phyloP scores from a whole-genome alignment of 2,113 vertebrate genomes.

The Notechis scutatus region DNA sequence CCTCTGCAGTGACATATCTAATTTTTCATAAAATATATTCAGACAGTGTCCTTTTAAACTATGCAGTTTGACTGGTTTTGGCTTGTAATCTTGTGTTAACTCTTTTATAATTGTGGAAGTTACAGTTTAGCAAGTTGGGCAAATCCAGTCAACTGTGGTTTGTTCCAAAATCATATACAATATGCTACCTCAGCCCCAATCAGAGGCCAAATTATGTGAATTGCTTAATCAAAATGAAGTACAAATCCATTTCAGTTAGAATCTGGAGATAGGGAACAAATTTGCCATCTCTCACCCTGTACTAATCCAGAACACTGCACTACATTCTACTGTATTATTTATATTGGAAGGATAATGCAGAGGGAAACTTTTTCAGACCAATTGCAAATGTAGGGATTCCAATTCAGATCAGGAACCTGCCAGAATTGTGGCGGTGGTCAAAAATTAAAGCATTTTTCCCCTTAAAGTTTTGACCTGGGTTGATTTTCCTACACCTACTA shows the following conservation, averaged over 20 bases:
- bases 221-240: background rate
- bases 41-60: background rate
- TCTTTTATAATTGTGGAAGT: background rate
- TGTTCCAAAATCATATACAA: background rate
- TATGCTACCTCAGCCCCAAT: background rate
- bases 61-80: background rate
- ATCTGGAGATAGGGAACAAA: background rate
- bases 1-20: background rate
- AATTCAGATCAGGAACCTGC: background rate
- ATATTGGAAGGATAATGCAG: background rate
- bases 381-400: background rate
- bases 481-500: background rate
- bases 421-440: background rate
- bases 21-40: background rate
- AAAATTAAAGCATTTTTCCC: background rate
- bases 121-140: background rate
- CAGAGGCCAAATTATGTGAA: background rate
- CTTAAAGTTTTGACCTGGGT: background rate
- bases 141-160: background rate
- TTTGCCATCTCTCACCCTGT: background rate
- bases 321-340: background rate
- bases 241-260: background rate
- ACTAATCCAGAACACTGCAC: background rate
- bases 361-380: background rate
- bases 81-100: background rate